phyloP scores from a whole-genome alignment of 2,888 invertebrate genomes.

The Andrena minutula region DNA sequence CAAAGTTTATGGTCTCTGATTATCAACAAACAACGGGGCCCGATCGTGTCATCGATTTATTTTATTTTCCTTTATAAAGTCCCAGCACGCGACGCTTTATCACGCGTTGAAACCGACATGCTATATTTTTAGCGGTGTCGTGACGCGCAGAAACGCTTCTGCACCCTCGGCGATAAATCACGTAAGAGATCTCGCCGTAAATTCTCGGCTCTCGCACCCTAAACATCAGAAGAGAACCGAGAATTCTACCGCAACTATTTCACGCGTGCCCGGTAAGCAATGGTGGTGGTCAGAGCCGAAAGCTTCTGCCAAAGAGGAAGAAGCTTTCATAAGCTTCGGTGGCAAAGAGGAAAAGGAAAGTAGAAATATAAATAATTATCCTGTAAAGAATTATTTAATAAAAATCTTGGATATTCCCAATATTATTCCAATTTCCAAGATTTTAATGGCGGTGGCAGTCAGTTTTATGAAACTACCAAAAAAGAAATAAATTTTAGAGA shows the following conservation, averaged over 20 bases:
- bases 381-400: too few species aligned
- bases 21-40: background rate
- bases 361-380: too few species aligned
- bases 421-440: too few species aligned
- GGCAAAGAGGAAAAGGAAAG: too few species aligned
- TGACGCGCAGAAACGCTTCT: conserved; percentile 50
- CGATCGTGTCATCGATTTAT: conserved; percentile 22
- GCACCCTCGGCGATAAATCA: conserved; percentile 49
- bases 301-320: too few species aligned
- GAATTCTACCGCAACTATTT: background rate
- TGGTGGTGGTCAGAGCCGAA: background rate
- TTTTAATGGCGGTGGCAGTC: too few species aligned
- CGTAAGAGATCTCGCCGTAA: conserved; percentile 1
- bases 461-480: too few species aligned
- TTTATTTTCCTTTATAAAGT: conserved; percentile 23
- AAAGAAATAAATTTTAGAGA: too few species aligned
- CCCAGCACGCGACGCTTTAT: conserved; percentile 32
- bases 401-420: too few species aligned
- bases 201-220: conserved; percentile 14
- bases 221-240: conserved; percentile 18
- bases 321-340: too few species aligned
- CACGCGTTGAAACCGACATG: conserved; percentile 32
- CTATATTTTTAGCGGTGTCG: conserved; percentile 32
- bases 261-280: background rate
- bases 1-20: conserved; percentile 3